phyloP scores from a whole-genome alignment of 2,797 vertebrate species.

The Taenioides sp. region DNA sequence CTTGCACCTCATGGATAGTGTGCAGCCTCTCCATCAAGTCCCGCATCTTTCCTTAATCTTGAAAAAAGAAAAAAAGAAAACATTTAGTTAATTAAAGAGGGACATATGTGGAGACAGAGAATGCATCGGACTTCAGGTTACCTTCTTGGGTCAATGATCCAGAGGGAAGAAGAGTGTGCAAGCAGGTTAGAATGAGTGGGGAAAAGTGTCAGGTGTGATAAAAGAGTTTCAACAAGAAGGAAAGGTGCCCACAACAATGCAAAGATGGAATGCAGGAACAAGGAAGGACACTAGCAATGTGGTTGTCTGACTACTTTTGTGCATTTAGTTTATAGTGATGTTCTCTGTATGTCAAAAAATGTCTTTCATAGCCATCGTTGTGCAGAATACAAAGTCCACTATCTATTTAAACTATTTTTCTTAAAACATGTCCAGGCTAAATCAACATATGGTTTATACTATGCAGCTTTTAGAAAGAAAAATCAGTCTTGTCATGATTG shows the following conservation, averaged over 20 bases:
- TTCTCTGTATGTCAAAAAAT: background rate
- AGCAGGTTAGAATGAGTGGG: background rate
- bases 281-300: conserved; percentile 41
- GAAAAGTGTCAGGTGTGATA: background rate
- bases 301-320: no score
- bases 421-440: background rate
- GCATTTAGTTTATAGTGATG: no score
- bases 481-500: background rate
- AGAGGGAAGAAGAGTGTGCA: background rate
- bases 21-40: conserved; percentile 84
- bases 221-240: conserved; percentile 17
- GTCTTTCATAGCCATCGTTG: background rate
- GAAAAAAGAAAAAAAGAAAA: conserved; percentile 9
- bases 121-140: background rate
- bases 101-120: background rate
- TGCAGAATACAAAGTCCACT: background rate
- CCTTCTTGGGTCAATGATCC: background rate
- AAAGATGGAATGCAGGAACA: conserved; percentile 58
- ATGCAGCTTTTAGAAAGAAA: background rate
- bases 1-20: conserved; percentile 63
- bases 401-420: no score
- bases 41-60: conserved; percentile 82
- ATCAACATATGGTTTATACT: background rate
- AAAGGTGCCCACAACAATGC: conserved; percentile 20
- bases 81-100: background rate